Evolutionary conservation across 2,113 vertebrate genomes (phyloP).

Genomic region (Acinonyx jubatus): DNA sequence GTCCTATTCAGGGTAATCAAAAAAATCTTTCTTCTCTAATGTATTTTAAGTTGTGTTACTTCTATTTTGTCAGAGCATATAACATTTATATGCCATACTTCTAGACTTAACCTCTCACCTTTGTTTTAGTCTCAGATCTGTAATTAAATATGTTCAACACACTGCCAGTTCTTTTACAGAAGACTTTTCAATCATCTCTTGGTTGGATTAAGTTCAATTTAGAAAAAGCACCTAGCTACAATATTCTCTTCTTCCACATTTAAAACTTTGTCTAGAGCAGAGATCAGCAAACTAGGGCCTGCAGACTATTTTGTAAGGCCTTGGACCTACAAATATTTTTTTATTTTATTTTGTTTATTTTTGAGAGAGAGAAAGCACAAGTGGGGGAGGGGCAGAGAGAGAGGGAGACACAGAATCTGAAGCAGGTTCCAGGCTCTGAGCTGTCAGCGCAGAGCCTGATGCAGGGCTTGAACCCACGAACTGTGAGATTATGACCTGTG

Average conservation of each 20-base stretch:
- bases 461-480: too few species aligned
- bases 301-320: background rate
- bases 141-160: background rate
- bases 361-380: too few species aligned
- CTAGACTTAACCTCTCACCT: background rate
- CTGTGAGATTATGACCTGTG: too few species aligned
- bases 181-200: slow-evolving; percentile 34
- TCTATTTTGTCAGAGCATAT: background rate
- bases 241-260: background rate
- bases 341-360: background rate
- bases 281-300: background rate
- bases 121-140: background rate
- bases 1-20: background rate
- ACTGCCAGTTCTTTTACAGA: background rate
- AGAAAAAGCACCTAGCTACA: background rate
- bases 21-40: background rate
- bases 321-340: background rate
- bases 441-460: too few species aligned
- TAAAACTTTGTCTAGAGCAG: background rate
- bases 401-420: too few species aligned
- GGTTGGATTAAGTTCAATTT: background rate
- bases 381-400: too few species aligned
- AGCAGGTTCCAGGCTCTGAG: too few species aligned
- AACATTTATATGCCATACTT: background rate
- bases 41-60: slow-evolving; percentile 31